Base-by-base conservation (phyloP, 2,797 vertebrate genomes). In the Iguana delicatissima region DNA sequence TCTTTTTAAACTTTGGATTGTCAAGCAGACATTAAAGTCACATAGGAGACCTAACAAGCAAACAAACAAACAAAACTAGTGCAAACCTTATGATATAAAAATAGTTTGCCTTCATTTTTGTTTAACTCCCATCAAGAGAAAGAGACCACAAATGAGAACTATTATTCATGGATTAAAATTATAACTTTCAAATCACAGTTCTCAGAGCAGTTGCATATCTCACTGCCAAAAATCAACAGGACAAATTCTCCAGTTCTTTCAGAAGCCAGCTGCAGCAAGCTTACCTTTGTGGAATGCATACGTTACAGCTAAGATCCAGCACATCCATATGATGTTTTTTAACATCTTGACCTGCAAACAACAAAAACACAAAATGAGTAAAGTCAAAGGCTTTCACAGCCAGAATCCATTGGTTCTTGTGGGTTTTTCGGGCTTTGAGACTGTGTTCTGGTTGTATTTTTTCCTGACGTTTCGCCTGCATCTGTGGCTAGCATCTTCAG, bases 271-370 rank as follows among this genome's bases (percentile, higher is more conserved):
- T 90, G 88, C 32, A 82, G 1, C 62, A n/a, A 84, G 93, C 97
- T 98, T 95, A 98, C 98, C 97, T 97, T 96, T 94, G 89, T 89
- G 96, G 84, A 96, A 94, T 80, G 94, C 97, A 85, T 95, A 92
- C 57, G 97, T 97, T 96, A 98, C 95, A 96, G 97, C 96, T 93
- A 98, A 97, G 0, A 98, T 96, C 92, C 96, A 98, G 93, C 93
- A 98, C 92, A 99, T 97, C 98, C 98, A 99, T 95, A 99, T 97
- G 96, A 99, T 97, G 92, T 97, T 98, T 95, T 98, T 99, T 96
- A 98, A 95, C 99, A 99, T 99, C 98, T 99, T 98, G 96, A 95
- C 95, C 97, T 99, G 97, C 94, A 97, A 95, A 96, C 35, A 89
- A 95, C 96, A 93, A 89, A 95, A 95, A 92, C 95, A 91, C 89